These are phyloP conservation scores for Arrhopalites spinosus DNA, from an alignment of 2,888 invertebrate genomes.

Conservation along the genomic window DNA sequence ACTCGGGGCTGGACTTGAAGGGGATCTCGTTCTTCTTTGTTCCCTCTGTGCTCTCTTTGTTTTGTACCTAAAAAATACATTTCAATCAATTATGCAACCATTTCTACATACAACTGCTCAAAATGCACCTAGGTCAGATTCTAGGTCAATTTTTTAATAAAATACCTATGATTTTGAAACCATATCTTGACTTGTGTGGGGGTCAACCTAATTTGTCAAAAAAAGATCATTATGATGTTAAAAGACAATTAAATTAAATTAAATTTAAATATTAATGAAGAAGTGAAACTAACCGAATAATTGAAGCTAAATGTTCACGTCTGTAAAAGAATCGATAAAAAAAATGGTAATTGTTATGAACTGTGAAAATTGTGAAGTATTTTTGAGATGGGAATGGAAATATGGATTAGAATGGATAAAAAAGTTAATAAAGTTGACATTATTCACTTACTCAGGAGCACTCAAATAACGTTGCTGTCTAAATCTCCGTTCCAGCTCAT, in stretches of 20 bases:
- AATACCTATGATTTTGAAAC: constrained; percentile 99
- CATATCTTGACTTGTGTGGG: constrained; percentile 97
- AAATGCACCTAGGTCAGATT: background rate
- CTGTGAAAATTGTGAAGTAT: too few relatives aligned
- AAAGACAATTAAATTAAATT: too few relatives aligned
- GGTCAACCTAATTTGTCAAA: constrained; percentile 69
- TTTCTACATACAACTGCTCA: background rate
- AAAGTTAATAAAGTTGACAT: too few relatives aligned
- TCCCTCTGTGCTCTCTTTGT: constrained; percentile 47
- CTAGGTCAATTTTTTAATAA: constrained; percentile 79
- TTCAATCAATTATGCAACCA: background rate
- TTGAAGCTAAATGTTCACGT: constrained; percentile 91
- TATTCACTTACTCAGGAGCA: too few relatives aligned
- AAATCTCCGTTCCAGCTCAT: constrained; percentile 92
- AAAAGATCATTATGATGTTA: too few relatives aligned
- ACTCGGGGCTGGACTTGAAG: constrained; percentile 44
- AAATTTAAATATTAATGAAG: too few relatives aligned
- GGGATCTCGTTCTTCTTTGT: constrained; percentile 39
- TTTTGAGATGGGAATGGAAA: too few relatives aligned
- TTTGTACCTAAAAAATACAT: background rate
- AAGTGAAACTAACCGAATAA: constrained; percentile 69
- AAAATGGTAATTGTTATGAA: too few relatives aligned
- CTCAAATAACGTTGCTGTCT: constrained; percentile 94
- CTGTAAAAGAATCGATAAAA: too few relatives aligned
- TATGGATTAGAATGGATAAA: too few relatives aligned